Evolutionary conservation across 2,888 invertebrate genomes (phyloP).

Genomic region (Cephalotes varians): DNA sequence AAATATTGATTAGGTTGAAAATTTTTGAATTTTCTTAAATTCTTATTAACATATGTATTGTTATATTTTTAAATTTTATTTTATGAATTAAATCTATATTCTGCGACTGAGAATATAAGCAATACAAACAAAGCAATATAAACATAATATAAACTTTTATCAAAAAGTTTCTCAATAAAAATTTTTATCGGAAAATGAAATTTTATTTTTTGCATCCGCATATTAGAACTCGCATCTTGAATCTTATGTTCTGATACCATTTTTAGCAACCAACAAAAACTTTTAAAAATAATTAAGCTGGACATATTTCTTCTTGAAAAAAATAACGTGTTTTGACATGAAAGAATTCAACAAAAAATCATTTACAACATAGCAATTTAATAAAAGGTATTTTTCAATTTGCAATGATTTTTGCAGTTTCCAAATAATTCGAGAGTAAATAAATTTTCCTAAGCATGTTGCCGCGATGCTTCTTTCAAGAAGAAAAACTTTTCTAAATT

Average conservation of each 20-base stretch:
- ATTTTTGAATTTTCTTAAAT: neutral
- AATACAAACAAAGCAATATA: neutral
- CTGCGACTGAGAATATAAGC: neutral
- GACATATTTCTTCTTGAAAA: neutral
- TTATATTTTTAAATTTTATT: constrained; percentile 2
- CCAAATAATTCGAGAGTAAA: neutral
- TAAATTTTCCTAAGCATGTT: neutral
- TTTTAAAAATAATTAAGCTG: neutral
- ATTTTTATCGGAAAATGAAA: neutral
- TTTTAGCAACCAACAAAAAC: neutral
- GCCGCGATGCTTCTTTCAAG: neutral
- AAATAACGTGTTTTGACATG: neutral
- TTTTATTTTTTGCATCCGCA: neutral
- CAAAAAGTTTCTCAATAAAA: neutral
- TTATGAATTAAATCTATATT: neutral
- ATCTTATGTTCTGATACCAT: neutral
- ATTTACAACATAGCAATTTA: neutral
- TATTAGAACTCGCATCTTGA: neutral
- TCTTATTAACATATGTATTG: neutral
- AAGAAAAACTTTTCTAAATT: neutral
- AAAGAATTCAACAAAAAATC: neutral
- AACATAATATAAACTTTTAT: neutral
- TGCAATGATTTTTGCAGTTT: neutral
- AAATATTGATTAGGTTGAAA: neutral
- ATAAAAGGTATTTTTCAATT: neutral